A percentile compares a stretch with the other conserved stretches of the same genome.
Conservation (phyloP, 2,888 invertebrate species). For the Cosmorhoe ocellata region DNA sequence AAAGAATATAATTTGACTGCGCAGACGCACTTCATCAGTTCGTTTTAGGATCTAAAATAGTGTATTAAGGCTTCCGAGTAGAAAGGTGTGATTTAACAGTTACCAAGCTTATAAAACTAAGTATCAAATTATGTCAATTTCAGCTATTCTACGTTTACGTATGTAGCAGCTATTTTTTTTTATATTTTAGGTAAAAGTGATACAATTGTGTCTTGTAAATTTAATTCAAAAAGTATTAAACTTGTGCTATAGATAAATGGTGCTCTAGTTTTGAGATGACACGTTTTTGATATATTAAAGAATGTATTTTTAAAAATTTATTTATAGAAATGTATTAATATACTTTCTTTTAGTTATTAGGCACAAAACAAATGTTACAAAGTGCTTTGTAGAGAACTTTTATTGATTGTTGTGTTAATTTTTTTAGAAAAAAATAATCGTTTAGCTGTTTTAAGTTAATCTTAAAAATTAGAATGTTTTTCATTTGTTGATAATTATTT, state of each 20-base stretch:
- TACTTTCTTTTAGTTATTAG: constrained; percentile 12
- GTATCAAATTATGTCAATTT: not conserved
- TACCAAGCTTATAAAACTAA: constrained; percentile 6
- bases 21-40: not conserved
- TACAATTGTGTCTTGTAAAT: constrained; percentile 13
- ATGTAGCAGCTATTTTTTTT: constrained; percentile 18
- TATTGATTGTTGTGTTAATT: not conserved
- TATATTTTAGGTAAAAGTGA: constrained; percentile 18
- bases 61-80: constrained; percentile 14
- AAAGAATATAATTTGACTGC: too few species aligned
- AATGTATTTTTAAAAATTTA: too few species aligned
- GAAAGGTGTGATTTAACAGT: constrained; percentile 8
- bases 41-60: constrained; percentile 4
- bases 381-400: constrained; percentile 2
- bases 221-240: constrained; percentile 41
- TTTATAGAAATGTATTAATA: constrained; percentile 10
- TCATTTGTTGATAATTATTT: not conserved
- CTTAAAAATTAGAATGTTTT: not conserved
- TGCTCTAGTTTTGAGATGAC: constrained; percentile 48
- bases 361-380: not conserved
- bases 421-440: constrained; percentile 5
- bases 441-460: not conserved
- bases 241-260: constrained; percentile 39
- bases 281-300: too few species aligned
- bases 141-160: not conserved